Conservation (phyloP, 1,140 invertebrate species). For the Propsilocerus akamusi region DNA sequence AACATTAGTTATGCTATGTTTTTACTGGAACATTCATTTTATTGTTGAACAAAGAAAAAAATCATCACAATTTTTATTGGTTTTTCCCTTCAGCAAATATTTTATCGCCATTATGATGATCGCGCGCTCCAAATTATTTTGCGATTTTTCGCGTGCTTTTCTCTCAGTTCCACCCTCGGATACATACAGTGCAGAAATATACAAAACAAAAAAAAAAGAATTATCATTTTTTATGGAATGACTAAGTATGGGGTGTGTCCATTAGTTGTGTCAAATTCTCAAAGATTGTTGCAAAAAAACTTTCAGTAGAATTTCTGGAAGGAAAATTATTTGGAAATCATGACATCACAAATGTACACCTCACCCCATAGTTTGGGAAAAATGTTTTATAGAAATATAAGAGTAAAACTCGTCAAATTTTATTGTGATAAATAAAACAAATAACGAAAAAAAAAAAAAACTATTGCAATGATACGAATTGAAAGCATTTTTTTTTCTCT, state of each 20-base stretch:
- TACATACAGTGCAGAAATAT: background rate
- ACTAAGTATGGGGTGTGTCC: no score
- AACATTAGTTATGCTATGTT: background rate
- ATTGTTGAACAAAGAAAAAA: background rate
- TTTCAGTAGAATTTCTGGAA: no score
- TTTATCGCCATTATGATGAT: background rate
- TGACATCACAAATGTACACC: no score
- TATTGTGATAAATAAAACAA: constrained; percentile 2
- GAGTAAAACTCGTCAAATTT: constrained; percentile 3
- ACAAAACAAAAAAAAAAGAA: background rate
- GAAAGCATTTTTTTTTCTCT: background rate
- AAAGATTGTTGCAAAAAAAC: no score
- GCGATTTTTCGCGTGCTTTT: background rate
- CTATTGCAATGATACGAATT: background rate
- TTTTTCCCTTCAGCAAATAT: background rate
- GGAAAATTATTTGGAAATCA: no score
- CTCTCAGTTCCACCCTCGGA: background rate
- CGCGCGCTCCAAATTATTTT: background rate
- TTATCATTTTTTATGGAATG: background rate
- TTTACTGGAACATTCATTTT: background rate
- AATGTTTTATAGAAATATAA: no score
- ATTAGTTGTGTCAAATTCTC: no score
- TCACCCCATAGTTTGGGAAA: no score
- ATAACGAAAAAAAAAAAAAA: background rate
- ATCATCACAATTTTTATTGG: constrained; percentile 4